A percentile compares a stretch with the other conserved stretches of the same genome.
These are phyloP conservation scores for Pogonomyrmex californicus DNA, from an alignment of 1,140 invertebrate species.

Conservation along the genomic window DNA sequence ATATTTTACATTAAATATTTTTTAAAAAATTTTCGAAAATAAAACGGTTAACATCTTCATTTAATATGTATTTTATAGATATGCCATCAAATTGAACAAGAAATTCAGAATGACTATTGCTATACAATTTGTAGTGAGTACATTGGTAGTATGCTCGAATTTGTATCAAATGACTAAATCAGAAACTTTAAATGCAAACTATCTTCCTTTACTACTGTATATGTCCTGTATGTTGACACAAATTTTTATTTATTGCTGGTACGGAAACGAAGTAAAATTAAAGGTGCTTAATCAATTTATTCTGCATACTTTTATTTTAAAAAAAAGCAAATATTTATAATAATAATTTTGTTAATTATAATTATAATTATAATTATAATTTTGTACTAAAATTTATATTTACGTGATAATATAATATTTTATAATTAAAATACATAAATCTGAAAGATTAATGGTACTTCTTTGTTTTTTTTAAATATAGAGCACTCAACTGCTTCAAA, in stretches of 20 bases:
- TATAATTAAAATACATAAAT: background rate
- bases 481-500: constrained; percentile 39
- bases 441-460: background rate
- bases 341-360: too few species aligned
- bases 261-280: constrained; percentile 86
- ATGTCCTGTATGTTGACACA: constrained; percentile 72
- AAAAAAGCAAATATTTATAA: background rate
- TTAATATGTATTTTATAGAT: constrained; percentile 52
- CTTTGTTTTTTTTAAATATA: constrained; percentile 1
- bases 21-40: background rate
- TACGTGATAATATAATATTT: background rate
- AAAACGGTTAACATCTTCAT: background rate
- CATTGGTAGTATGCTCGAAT: constrained; percentile 59
- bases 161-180: constrained; percentile 73
- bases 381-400: background rate
- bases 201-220: constrained; percentile 62
- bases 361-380: background rate
- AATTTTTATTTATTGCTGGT: constrained; percentile 88
- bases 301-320: background rate
- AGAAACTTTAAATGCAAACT: constrained; percentile 81
- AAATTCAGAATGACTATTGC: constrained; percentile 66
- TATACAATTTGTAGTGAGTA: constrained; percentile 67
- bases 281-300: constrained; percentile 38
- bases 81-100: constrained; percentile 52
- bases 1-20: background rate